A percentile compares a stretch with the other conserved stretches of the same genome.
Conservation (phyloP, 2,797 vertebrate genomes). For the Hydrocynus forskahlii region DNA sequence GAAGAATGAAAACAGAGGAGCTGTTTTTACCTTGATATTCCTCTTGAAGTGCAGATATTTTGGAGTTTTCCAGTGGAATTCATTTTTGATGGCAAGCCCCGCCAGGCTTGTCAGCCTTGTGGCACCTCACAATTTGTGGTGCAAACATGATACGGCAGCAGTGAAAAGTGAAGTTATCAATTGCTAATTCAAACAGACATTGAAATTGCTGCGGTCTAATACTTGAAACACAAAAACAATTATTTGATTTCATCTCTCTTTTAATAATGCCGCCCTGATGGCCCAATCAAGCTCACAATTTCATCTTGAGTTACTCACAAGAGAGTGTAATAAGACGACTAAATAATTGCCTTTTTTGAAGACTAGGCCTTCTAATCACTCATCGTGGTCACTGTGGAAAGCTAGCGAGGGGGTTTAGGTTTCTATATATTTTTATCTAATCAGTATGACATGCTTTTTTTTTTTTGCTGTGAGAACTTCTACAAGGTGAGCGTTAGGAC, state of each 20-base stretch:
- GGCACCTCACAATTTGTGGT: constrained; percentile 59
- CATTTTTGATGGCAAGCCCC: neutral
- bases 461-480: constrained; percentile 2
- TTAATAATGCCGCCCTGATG: constrained; percentile 63
- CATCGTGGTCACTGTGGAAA: constrained; percentile 45
- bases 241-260: constrained; percentile 63
- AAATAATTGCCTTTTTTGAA: constrained; percentile 58
- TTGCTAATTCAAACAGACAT: constrained; percentile 69
- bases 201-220: constrained; percentile 66
- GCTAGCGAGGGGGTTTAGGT: constrained; percentile 28
- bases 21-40: constrained; percentile 30
- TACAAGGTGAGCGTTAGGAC: constrained; percentile 9
- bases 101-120: constrained; percentile 43
- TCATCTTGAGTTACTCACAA: constrained; percentile 66
- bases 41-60: constrained; percentile 33
- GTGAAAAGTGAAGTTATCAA: constrained; percentile 65
- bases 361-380: constrained; percentile 49
- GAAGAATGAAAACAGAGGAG: constrained; percentile 26
- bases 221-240: constrained; percentile 68
- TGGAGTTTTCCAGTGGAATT: constrained; percentile 45
- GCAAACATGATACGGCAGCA: constrained; percentile 69
- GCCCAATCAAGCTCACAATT: constrained; percentile 68
- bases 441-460: constrained; percentile 9
- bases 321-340: constrained; percentile 65
- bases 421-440: constrained; percentile 50